Conservation (phyloP, 2,888 invertebrate species). For the Molanna angustata region DNA sequence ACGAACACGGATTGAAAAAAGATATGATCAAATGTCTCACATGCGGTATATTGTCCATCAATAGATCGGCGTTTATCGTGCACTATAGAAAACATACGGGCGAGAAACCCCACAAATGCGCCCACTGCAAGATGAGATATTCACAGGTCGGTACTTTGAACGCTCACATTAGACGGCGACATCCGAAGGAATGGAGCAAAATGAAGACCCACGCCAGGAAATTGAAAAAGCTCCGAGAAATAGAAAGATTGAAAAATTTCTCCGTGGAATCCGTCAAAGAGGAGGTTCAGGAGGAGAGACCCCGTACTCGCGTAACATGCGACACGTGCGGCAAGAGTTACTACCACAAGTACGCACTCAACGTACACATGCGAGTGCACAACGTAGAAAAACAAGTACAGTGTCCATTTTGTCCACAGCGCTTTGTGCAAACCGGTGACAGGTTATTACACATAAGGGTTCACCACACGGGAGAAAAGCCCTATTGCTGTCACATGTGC, state of each 20-base stretch:
- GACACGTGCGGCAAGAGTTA: constrained; percentile 15
- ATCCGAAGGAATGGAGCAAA: constrained; percentile 16
- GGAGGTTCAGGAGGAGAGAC: background rate
- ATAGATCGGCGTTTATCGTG: constrained; percentile 17
- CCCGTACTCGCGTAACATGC: constrained; percentile 1
- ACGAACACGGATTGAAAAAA: constrained; percentile 15
- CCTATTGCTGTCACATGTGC: constrained; percentile 16
- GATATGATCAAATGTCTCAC: constrained; percentile 17
- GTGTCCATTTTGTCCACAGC: constrained; percentile 7
- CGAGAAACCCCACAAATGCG: constrained; percentile 13
- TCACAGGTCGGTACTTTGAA: constrained; percentile 15
- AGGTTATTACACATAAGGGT: constrained; percentile 10
- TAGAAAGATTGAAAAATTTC: background rate
- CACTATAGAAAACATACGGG: constrained; percentile 18
- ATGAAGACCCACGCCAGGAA: constrained; percentile 4
- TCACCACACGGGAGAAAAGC: constrained; percentile 17
- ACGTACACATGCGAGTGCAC: constrained; percentile 14
- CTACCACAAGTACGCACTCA: constrained; percentile 12
- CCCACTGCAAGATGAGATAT: constrained; percentile 10
- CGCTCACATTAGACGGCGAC: constrained; percentile 11
- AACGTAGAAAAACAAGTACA: constrained; percentile 12
- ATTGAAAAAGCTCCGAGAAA: constrained; percentile 12
- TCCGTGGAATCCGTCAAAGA: background rate
- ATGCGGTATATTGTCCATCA: constrained; percentile 14
- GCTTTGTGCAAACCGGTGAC: constrained; percentile 11